Evolutionary conservation across 2,113 vertebrate genomes (phyloP).

Genomic region (Perca fluviatilis): DNA sequence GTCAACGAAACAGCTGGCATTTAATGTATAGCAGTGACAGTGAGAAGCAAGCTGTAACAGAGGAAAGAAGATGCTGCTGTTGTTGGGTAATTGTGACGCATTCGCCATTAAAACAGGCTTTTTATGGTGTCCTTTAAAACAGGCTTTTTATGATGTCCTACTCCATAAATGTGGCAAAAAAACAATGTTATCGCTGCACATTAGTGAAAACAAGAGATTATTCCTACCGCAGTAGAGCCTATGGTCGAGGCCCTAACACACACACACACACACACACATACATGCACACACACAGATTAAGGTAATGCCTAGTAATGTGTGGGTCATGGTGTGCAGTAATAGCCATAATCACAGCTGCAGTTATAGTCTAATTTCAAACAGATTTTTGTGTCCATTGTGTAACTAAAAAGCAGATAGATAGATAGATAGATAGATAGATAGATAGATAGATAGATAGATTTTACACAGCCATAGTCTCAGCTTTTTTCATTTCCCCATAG

Average conservation of each 20-base stretch:
- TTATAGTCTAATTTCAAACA: constrained; percentile 59
- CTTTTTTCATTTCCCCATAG: constrained; percentile 59
- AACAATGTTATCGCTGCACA: constrained; percentile 75
- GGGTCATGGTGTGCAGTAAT: constrained; percentile 68
- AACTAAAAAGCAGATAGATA: constrained; percentile 13
- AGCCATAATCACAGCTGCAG: constrained; percentile 68
- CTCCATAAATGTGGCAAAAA: constrained; percentile 51
- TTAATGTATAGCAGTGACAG: constrained; percentile 25
- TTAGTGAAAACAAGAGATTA: constrained; percentile 72
- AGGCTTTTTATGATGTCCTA: too few species aligned
- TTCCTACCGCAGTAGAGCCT: constrained; percentile 36
- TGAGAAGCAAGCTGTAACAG: constrained; percentile 35
- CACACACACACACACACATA: constrained; percentile 27
- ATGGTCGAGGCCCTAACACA: constrained; percentile 16
- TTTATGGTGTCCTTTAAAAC: constrained; percentile 19
- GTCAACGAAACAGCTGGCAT: constrained; percentile 42
- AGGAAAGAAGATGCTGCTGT: not conserved
- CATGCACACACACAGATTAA: constrained; percentile 37
- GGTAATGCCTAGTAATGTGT: constrained; percentile 66
- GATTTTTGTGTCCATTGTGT: constrained; percentile 32
- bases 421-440: constrained; percentile 3
- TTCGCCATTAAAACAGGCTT: constrained; percentile 13
- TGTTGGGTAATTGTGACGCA: not conserved
- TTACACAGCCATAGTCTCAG: constrained; percentile 36
- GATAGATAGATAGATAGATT: constrained; percentile 2